phyloP scores from a whole-genome alignment of 2,888 invertebrate genomes.

The Drosophila histrio region DNA sequence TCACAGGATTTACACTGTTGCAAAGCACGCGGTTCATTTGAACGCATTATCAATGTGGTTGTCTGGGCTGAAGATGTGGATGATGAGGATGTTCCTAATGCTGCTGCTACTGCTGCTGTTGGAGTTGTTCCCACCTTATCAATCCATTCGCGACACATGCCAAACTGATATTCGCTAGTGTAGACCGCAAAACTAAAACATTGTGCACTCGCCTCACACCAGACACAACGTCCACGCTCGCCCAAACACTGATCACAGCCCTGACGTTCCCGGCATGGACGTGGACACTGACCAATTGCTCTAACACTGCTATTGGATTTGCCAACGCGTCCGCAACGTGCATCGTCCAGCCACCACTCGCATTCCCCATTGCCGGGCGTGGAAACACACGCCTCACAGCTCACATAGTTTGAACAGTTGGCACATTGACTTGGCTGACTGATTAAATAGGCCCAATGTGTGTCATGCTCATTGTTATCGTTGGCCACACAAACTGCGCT shows the following conservation, averaged over 20 bases:
- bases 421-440: constrained; percentile 93
- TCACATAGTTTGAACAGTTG: constrained; percentile 94
- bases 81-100: constrained; percentile 24
- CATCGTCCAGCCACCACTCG: constrained; percentile 97
- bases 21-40: constrained; percentile 66
- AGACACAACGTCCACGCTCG: constrained; percentile 94
- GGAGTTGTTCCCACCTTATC: constrained; percentile 87
- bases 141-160: constrained; percentile 96
- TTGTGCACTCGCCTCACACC: constrained; percentile 96
- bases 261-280: constrained; percentile 91
- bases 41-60: constrained; percentile 38
- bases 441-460: constrained; percentile 91
- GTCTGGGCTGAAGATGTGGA: constrained; percentile 47
- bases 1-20: constrained; percentile 93
- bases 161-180: constrained; percentile 96
- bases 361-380: constrained; percentile 87
- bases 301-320: constrained; percentile 89
- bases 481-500: constrained; percentile 78
- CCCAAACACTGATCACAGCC: constrained; percentile 93
- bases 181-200: constrained; percentile 98
- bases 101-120: constrained; percentile 59
- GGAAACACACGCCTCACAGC: constrained; percentile 94
- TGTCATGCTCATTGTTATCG: constrained; percentile 72
- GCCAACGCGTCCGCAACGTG: constrained; percentile 92
- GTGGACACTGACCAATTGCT: constrained; percentile 88